Percentiles rank a stretch among this genome's conserved stretches.
phyloP scores from a whole-genome alignment of 2,113 vertebrate species.

The Tympanuchus pallidicinctus region DNA sequence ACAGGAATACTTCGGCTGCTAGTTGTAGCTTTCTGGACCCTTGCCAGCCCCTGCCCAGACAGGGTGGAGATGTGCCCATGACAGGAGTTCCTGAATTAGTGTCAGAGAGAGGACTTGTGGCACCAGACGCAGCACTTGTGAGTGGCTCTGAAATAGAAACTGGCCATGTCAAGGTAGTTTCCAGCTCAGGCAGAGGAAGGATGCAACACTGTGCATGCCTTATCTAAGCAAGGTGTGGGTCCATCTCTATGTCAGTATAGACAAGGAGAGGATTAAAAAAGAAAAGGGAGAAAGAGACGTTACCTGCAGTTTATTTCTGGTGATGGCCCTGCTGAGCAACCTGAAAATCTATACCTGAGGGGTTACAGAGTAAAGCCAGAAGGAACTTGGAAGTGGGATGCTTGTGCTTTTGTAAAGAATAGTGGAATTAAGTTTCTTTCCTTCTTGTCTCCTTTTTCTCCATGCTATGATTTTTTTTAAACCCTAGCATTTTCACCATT shows the following conservation, averaged over 20 bases:
- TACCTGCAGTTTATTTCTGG: background rate
- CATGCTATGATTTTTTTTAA: background rate
- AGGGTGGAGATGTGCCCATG: rapidly evolving
- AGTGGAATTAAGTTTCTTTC: background rate
- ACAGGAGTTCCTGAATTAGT: background rate
- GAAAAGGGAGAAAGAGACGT: background rate
- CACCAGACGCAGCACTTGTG: background rate
- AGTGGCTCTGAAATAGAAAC: background rate
- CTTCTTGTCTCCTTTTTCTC: background rate
- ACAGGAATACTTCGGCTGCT: background rate
- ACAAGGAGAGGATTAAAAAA: background rate
- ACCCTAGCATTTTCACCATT: background rate
- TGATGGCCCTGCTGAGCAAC: background rate
- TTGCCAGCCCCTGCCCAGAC: background rate
- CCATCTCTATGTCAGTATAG: background rate
- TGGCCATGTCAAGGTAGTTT: background rate
- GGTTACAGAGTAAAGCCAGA: background rate
- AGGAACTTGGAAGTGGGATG: rapidly evolving
- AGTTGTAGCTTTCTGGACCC: background rate
- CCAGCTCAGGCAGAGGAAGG: background rate
- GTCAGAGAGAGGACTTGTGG: background rate
- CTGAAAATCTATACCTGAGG: background rate
- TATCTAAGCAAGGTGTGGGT: background rate
- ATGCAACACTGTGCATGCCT: rapidly evolving
- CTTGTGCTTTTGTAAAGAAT: background rate